A percentile compares a stretch with the other conserved stretches of the same genome.
These are phyloP conservation scores for Amblyraja radiata DNA, from an alignment of 2,797 vertebrate species.

Conservation along the genomic window DNA sequence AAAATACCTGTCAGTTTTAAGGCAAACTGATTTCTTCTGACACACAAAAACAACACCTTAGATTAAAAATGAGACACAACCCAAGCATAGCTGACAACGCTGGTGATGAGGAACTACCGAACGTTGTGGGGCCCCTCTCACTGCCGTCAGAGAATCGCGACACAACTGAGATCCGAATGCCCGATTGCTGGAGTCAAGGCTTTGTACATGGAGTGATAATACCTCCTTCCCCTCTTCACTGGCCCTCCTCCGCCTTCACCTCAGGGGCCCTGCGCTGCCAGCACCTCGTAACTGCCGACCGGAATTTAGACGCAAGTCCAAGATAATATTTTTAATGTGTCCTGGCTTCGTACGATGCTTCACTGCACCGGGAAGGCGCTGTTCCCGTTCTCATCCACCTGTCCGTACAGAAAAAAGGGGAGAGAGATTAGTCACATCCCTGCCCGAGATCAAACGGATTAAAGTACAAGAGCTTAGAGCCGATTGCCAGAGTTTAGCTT, in stretches of 20 bases:
- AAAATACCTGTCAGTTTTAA: neutral
- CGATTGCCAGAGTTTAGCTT: neutral
- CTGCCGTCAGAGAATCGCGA: too few relatives aligned
- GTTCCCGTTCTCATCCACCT: slow-evolving; percentile 19
- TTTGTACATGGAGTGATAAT: neutral
- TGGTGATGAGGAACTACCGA: neutral
- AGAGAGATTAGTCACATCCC: neutral
- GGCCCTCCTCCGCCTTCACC: neutral
- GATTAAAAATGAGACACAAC: neutral
- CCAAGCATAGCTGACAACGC: neutral
- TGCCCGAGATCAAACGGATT: too few relatives aligned
- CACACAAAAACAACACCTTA: neutral
- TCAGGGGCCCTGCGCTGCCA: neutral
- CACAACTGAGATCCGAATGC: neutral
- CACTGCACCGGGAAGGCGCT: neutral
- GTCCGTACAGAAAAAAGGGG: neutral
- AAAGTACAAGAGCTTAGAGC: neutral
- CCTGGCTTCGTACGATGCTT: neutral
- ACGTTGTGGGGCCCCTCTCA: neutral
- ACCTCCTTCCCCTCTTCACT: too few relatives aligned
- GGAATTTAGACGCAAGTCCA: neutral
- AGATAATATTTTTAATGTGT: neutral
- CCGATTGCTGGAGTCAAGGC: neutral
- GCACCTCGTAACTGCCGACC: neutral
- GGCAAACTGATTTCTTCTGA: neutral